Evolutionary conservation across 2,888 invertebrate genomes (phyloP).

Genomic region (Labia minor): DNA sequence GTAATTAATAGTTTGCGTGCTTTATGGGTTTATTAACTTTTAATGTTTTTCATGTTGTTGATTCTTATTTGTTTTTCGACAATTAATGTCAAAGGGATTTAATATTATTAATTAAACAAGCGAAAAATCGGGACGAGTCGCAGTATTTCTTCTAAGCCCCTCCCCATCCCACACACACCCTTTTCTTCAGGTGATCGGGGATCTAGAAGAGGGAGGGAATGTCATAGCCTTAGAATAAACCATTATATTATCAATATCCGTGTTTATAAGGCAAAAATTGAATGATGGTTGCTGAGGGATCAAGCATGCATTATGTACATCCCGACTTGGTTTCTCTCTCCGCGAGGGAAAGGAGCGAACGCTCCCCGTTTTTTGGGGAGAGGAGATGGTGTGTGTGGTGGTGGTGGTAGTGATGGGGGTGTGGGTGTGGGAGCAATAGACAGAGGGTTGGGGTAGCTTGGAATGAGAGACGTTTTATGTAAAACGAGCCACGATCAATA

Average conservation of each 20-base stretch:
- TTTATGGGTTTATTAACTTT: too few species aligned
- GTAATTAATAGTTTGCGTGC: too few species aligned
- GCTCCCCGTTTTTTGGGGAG: background rate
- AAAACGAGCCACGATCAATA: constrained; percentile 13
- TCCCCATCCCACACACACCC: too few species aligned
- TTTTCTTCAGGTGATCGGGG: too few species aligned
- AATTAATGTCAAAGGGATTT: too few species aligned
- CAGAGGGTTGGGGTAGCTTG: background rate
- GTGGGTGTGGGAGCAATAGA: background rate
- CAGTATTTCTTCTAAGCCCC: too few species aligned
- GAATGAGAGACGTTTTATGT: constrained; percentile 2
- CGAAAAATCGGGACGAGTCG: too few species aligned
- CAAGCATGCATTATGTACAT: constrained; percentile 2
- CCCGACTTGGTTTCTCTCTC: background rate
- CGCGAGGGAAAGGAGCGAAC: background rate
- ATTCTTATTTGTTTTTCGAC: too few species aligned
- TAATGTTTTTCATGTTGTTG: too few species aligned
- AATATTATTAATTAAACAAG: too few species aligned
- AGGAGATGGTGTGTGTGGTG: too few species aligned
- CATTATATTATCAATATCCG: background rate
- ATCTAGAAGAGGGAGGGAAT: background rate
- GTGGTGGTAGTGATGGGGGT: too few species aligned
- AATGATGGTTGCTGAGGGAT: background rate
- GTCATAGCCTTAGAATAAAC: background rate
- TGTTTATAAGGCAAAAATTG: background rate